phyloP scores from a whole-genome alignment of 2,888 invertebrate genomes.

The Andricus curvator region DNA sequence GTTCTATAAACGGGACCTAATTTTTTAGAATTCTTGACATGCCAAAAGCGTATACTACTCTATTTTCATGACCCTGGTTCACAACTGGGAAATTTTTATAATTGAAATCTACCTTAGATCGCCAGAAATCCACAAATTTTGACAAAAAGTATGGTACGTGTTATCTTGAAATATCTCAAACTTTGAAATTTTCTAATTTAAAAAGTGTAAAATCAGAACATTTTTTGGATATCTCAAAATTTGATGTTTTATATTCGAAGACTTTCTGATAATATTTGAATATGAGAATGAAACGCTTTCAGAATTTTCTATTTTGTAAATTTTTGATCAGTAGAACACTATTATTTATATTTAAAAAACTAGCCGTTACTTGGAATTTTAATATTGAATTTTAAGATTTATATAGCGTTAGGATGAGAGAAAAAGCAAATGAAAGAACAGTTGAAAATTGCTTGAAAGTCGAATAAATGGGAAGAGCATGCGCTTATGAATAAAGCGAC shows the following conservation, averaged over 20 bases:
- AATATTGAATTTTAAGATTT: background rate
- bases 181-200: too few species aligned
- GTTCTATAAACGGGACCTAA: background rate
- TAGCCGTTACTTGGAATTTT: too few species aligned
- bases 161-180: too few species aligned
- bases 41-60: background rate
- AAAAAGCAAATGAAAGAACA: background rate
- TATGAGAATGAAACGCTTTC: too few species aligned
- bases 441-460: background rate
- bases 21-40: slow-evolving; percentile 4
- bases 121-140: background rate
- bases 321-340: too few species aligned
- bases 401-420: background rate
- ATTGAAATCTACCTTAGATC: background rate
- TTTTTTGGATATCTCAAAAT: too few species aligned
- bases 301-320: too few species aligned
- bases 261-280: too few species aligned
- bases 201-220: too few species aligned
- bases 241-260: too few species aligned
- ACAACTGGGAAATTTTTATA: background rate
- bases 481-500: background rate
- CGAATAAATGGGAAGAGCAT: background rate
- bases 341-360: too few species aligned
- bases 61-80: background rate
- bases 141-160: too few species aligned